These are phyloP conservation scores for Rhagologus leucostigma DNA, from an alignment of 2,113 vertebrate species.

Conservation along the genomic window DNA sequence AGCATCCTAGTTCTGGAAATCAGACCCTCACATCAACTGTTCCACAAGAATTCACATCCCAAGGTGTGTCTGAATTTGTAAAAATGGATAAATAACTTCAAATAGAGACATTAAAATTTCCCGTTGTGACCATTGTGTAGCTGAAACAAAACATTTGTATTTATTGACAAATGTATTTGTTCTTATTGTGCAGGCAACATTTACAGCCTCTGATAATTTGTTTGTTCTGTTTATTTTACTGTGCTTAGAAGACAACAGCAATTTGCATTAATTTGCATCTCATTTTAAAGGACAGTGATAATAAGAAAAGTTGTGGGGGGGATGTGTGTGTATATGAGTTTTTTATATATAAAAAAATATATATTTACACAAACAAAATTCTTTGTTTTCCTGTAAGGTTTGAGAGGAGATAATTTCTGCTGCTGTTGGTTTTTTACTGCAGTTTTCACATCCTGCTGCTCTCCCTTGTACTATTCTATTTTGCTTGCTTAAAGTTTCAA, in stretches of 20 bases:
- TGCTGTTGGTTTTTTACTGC: neutral
- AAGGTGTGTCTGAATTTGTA: neutral
- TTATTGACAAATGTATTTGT: neutral
- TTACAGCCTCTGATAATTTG: neutral
- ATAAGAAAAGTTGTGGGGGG: neutral
- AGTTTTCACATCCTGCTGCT: neutral
- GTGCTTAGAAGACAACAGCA: neutral
- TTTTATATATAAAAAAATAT: neutral
- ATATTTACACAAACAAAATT: neutral
- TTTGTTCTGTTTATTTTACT: neutral
- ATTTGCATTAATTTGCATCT: neutral
- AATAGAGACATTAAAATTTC: neutral
- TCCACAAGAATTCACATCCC: neutral
- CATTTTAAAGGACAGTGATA: neutral
- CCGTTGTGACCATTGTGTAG: rapidly evolving
- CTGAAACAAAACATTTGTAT: neutral
- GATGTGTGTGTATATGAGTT: neutral
- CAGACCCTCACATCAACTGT: neutral
- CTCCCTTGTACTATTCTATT: neutral
- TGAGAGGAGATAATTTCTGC: neutral
- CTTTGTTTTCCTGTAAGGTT: neutral
- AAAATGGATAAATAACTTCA: neutral
- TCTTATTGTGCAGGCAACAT: neutral
- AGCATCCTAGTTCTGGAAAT: neutral
- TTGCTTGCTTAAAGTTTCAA: neutral